Percentiles rank a stretch among this genome's conserved stretches.
Evolutionary conservation across 2,113 vertebrate genomes (phyloP).

Genomic region (Chloropsis cyanopogon): DNA sequence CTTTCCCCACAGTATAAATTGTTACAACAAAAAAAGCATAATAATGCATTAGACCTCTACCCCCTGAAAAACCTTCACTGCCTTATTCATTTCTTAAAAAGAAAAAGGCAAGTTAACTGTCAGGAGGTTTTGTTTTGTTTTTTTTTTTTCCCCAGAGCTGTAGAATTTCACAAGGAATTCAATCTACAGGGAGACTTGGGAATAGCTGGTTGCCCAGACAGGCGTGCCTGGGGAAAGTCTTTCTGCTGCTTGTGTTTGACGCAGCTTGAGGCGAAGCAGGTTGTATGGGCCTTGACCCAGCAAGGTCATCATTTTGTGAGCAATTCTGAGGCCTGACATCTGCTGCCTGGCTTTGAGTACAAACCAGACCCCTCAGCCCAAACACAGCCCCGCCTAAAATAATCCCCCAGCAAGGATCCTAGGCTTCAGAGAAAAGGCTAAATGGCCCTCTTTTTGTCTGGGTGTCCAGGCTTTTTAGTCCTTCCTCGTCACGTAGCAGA

Average conservation of each 20-base stretch:
- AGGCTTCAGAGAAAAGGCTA: slow-evolving; percentile 73
- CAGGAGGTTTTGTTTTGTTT: neutral
- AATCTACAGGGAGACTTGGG: slow-evolving; percentile 35
- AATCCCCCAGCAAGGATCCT: slow-evolving; percentile 79
- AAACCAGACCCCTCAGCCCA: slow-evolving; percentile 71
- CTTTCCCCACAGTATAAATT: slow-evolving; percentile 33
- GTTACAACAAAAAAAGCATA: slow-evolving; percentile 22
- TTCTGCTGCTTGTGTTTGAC: slow-evolving; percentile 63
- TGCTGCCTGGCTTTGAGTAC: slow-evolving; percentile 76
- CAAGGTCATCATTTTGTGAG: slow-evolving; percentile 75
- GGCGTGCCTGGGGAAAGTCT: slow-evolving; percentile 69
- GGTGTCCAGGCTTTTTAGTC: slow-evolving; percentile 64
- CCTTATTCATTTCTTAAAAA: slow-evolving; percentile 63
- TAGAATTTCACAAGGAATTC: slow-evolving; percentile 71
- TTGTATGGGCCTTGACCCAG: slow-evolving; percentile 74
- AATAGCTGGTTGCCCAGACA: slow-evolving; percentile 65
- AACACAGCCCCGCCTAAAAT: slow-evolving; percentile 73
- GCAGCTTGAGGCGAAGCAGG: slow-evolving; percentile 73
- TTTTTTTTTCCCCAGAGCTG: slow-evolving; percentile 59
- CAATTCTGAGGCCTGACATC: slow-evolving; percentile 78
- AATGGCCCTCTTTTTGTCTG: slow-evolving; percentile 69
- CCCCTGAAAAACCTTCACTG: slow-evolving; percentile 58
- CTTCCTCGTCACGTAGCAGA: slow-evolving; percentile 42
- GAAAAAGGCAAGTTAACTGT: slow-evolving; percentile 66
- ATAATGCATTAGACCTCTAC: slow-evolving; percentile 49